Conservation (phyloP, 1,140 invertebrate genomes). For the Elysia chlorotica region DNA sequence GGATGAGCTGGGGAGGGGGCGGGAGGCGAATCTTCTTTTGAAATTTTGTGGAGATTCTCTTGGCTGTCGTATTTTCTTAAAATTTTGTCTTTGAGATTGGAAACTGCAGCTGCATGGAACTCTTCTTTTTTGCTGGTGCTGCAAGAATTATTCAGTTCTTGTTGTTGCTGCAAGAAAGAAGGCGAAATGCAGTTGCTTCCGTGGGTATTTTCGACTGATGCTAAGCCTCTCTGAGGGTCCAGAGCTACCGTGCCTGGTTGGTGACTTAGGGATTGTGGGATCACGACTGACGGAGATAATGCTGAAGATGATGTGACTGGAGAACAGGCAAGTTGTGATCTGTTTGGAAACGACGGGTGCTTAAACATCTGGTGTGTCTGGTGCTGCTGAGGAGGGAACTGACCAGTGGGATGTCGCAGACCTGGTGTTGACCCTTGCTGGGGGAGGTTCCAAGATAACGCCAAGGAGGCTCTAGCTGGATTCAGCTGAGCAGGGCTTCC, state of each 20-base stretch:
- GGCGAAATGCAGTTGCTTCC: background rate
- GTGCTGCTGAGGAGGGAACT: background rate
- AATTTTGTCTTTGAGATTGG: conserved; percentile 51
- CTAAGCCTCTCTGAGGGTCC: background rate
- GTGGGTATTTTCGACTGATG: background rate
- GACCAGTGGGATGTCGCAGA: background rate
- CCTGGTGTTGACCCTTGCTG: background rate
- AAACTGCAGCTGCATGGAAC: conserved; percentile 44
- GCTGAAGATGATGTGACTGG: background rate
- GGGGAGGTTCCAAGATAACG: background rate
- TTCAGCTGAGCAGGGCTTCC: background rate
- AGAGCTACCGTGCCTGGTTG: background rate
- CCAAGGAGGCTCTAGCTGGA: background rate
- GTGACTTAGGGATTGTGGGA: conserved; percentile 1
- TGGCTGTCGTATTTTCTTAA: conserved; percentile 48
- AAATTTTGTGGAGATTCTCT: conserved; percentile 45
- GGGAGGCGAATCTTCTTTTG: background rate
- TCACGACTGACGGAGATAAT: background rate
- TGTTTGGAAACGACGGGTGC: background rate
- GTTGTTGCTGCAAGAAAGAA: background rate
- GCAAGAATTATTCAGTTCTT: background rate
- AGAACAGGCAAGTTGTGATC: background rate
- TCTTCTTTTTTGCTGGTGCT: conserved; percentile 31
- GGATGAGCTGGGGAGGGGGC: background rate
- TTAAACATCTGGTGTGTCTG: background rate